Conservation (phyloP, 2,113 vertebrate species). For the Dicerorhinus sumatrensis region DNA sequence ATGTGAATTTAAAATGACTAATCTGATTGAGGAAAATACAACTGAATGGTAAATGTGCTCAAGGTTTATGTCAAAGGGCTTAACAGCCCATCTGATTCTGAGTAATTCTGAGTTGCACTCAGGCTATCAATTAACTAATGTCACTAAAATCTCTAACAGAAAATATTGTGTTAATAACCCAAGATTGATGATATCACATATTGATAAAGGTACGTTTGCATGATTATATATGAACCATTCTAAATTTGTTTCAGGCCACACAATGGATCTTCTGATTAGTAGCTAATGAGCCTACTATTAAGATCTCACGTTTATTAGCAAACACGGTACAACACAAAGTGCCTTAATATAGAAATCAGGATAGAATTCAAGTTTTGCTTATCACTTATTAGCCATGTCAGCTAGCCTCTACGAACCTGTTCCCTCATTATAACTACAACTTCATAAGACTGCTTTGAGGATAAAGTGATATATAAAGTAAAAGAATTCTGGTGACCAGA, state of each 20-base stretch:
- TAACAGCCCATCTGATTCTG: not conserved
- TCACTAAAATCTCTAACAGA: slow-evolving; percentile 25
- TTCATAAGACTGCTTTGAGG: not conserved
- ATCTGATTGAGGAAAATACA: not conserved
- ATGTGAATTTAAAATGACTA: slow-evolving; percentile 16
- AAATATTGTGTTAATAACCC: not conserved
- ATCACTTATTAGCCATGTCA: not conserved
- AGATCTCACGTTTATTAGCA: slow-evolving; percentile 24
- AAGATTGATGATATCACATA: not conserved
- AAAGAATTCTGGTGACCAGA: slow-evolving; percentile 14
- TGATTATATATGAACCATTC: not conserved
- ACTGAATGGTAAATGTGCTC: not conserved
- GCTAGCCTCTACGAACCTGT: not conserved
- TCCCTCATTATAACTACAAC: not conserved
- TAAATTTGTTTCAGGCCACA: not conserved
- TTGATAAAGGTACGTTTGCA: not conserved
- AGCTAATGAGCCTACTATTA: not conserved
- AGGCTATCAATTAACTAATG: not conserved
- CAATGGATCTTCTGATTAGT: not conserved
- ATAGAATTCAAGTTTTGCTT: not conserved
- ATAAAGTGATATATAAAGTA: not conserved
- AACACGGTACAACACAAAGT: not conserved
- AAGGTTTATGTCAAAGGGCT: not conserved
- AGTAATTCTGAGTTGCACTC: not conserved
- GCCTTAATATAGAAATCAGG: not conserved